A percentile compares a stretch with the other conserved stretches of the same genome.
phyloP scores from a whole-genome alignment of 2,888 invertebrate genomes.

The Busseola fusca region DNA sequence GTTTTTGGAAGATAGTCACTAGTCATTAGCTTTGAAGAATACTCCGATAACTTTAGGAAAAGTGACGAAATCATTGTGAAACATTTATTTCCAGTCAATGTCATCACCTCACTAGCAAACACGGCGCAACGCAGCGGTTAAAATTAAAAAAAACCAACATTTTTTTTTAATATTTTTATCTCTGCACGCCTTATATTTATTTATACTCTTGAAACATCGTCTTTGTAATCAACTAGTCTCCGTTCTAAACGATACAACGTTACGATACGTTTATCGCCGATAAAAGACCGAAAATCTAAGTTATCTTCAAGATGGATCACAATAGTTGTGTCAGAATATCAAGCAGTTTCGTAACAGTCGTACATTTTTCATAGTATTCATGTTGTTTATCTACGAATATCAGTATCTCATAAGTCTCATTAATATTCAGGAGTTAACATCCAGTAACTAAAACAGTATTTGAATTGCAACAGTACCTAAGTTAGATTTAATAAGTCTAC shows the following conservation, averaged over 20 bases:
- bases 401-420: slow-evolving; percentile 31
- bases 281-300: slow-evolving; percentile 13
- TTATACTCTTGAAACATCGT: background rate
- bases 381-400: slow-evolving; percentile 24
- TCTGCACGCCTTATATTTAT: background rate
- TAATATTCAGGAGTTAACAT: slow-evolving; percentile 28
- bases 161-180: background rate
- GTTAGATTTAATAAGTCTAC: slow-evolving; percentile 24
- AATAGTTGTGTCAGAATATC: slow-evolving; percentile 10
- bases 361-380: slow-evolving; percentile 23
- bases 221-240: slow-evolving; percentile 1
- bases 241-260: slow-evolving; percentile 5
- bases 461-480: slow-evolving; percentile 25
- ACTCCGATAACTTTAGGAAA: slow-evolving; percentile 12
- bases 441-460: slow-evolving; percentile 24
- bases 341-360: slow-evolving; percentile 14
- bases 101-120: slow-evolving; percentile 12
- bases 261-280: too few relatives aligned
- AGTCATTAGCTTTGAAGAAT: background rate
- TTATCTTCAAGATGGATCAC: slow-evolving; percentile 43
- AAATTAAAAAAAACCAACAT: background rate
- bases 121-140: slow-evolving; percentile 28
- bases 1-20: background rate
- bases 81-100: slow-evolving; percentile 32
- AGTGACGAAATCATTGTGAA: slow-evolving; percentile 42